Conservation (phyloP, 2,888 invertebrate genomes). For the Euproctis similis region DNA sequence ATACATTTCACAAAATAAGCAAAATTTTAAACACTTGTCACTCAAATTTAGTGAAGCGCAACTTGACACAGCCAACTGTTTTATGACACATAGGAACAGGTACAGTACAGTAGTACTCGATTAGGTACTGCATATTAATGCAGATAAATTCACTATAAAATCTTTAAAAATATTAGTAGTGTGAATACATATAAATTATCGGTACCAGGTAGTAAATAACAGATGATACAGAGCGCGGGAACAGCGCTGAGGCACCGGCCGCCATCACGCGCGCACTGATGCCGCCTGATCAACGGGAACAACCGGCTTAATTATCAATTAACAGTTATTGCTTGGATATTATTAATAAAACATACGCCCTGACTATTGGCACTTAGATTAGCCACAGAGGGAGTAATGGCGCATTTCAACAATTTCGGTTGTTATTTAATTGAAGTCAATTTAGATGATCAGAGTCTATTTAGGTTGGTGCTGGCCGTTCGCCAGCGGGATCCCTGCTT, state of each 20-base stretch:
- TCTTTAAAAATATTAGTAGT: too few relatives aligned
- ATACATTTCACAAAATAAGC: too few relatives aligned
- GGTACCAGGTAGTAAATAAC: not conserved
- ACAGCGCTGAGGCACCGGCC: conserved; percentile 17
- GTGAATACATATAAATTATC: too few relatives aligned
- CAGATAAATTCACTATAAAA: too few relatives aligned
- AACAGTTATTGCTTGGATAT: conserved; percentile 64
- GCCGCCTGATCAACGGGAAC: conserved; percentile 40
- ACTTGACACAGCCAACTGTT: too few relatives aligned
- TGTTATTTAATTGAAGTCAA: conserved; percentile 77
- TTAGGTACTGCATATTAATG: too few relatives aligned
- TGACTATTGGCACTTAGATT: conserved; percentile 76
- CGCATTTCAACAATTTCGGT: conserved; percentile 77
- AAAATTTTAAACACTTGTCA: too few relatives aligned
- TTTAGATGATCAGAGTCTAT: conserved; percentile 77
- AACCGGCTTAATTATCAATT: conserved; percentile 72
- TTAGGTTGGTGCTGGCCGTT: conserved; percentile 75
- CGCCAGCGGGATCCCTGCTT: conserved; percentile 74
- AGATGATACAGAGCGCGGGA: too few relatives aligned
- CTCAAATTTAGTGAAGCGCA: too few relatives aligned
- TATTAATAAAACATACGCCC: conserved; percentile 74
- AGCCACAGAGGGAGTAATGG: conserved; percentile 74
- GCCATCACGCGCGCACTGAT: conserved; percentile 44
- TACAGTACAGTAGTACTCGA: too few relatives aligned
- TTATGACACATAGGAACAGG: too few relatives aligned